phyloP scores from a whole-genome alignment of 2,888 invertebrate genomes.

The Pachymerium ferrugineum region DNA sequence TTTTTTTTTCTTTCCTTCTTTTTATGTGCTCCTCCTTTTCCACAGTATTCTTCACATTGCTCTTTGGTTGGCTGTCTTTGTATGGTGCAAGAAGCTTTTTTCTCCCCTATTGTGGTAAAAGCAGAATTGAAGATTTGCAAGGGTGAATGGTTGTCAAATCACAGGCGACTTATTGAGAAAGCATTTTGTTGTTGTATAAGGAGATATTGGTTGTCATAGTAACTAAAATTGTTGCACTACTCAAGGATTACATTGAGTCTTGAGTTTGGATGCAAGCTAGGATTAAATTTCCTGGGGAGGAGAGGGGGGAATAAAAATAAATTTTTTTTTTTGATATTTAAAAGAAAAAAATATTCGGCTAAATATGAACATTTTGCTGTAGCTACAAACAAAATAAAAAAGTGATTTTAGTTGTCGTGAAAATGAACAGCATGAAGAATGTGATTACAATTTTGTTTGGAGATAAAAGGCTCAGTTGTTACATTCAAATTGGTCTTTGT shows the following conservation, averaged over 20 bases:
- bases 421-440: neutral
- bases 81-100: conserved; percentile 1
- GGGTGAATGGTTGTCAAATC: conserved; percentile 14
- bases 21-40: neutral
- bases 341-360: too few relatives aligned
- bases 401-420: too few relatives aligned
- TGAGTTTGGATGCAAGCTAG: neutral
- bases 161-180: conserved; percentile 15
- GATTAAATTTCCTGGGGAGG: neutral
- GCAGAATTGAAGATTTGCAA: conserved; percentile 10
- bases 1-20: neutral
- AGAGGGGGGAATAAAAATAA: too few relatives aligned
- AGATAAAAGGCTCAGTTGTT: neutral
- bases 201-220: conserved; percentile 5
- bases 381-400: too few relatives aligned
- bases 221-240: neutral
- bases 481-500: neutral
- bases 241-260: neutral
- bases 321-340: too few relatives aligned
- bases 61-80: conserved; percentile 6
- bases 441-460: conserved; percentile 1
- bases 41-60: neutral
- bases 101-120: conserved; percentile 15
- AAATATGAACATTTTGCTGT: too few relatives aligned
- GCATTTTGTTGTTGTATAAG: conserved; percentile 15